These are phyloP conservation scores for Drosophila nigrodunni DNA, from an alignment of 1,140 invertebrate genomes.

Conservation along the genomic window DNA sequence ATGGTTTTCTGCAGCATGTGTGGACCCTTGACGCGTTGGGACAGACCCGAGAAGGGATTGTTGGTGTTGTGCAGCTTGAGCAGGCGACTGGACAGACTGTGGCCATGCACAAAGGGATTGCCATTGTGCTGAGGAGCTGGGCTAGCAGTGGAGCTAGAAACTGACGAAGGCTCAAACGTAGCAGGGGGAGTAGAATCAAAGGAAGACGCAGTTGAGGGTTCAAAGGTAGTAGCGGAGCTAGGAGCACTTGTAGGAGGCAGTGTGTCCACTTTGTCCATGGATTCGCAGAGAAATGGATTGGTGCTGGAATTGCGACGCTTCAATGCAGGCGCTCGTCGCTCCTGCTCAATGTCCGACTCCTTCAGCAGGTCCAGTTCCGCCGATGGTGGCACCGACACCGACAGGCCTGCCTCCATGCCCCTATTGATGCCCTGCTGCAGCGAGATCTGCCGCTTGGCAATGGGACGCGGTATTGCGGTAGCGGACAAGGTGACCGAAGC, in stretches of 20 bases:
- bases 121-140: conserved; percentile 47
- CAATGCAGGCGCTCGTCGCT: conserved; percentile 44
- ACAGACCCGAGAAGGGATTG: conserved; percentile 71
- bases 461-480: conserved; percentile 74
- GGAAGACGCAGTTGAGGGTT: not conserved
- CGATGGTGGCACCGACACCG: too few relatives aligned
- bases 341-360: not conserved
- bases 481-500: conserved; percentile 57
- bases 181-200: not conserved
- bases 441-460: conserved; percentile 73
- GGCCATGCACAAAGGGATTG: conserved; percentile 63
- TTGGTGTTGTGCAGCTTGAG: conserved; percentile 62
- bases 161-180: not conserved
- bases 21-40: conserved; percentile 75
- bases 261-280: conserved; percentile 59
- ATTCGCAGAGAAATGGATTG: conserved; percentile 80
- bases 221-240: not conserved
- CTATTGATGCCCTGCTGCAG: conserved; percentile 60
- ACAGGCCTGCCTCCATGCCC: not conserved
- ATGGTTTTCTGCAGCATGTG: conserved; percentile 83
- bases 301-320: conserved; percentile 78
- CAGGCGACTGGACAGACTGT: conserved; percentile 56
- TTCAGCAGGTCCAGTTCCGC: not conserved
- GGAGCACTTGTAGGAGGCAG: conserved; percentile 3
- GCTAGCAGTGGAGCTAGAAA: not conserved